These are phyloP conservation scores for Entomyzon cyanotis DNA, from an alignment of 2,113 vertebrate species.

Conservation along the genomic window DNA sequence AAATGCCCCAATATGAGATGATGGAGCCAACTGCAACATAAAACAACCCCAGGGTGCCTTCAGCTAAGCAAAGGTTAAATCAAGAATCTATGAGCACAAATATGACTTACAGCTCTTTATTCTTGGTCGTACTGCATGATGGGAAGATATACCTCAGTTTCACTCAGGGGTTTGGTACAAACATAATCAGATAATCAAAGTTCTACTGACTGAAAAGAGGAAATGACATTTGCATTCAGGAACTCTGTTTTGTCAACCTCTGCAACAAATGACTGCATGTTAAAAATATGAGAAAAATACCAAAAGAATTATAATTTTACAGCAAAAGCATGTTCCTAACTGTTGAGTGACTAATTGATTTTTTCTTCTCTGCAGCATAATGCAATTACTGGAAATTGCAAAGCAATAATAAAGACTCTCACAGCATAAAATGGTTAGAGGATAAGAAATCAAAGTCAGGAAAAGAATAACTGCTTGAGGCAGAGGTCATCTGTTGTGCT, in stretches of 20 bases:
- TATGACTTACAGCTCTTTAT: neutral
- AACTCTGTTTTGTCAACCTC: neutral
- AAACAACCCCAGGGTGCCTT: neutral
- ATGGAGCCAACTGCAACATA: neutral
- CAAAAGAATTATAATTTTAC: neutral
- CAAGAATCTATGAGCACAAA: neutral
- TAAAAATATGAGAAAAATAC: neutral
- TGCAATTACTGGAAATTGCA: neutral
- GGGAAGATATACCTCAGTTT: neutral
- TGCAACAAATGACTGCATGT: neutral
- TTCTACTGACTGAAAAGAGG: neutral
- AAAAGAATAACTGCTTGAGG: neutral
- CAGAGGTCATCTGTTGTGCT: neutral
- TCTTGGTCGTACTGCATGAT: neutral
- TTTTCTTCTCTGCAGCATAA: neutral
- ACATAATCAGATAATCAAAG: neutral
- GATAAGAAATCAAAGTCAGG: neutral
- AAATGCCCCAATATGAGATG: neutral
- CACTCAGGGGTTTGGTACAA: neutral
- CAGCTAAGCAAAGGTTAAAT: neutral
- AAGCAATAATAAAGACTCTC: neutral
- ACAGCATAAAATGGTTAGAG: neutral
- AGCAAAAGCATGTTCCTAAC: neutral
- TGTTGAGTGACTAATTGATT: neutral
- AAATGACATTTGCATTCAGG: neutral